Conservation (phyloP, 2,113 vertebrate species). For the Apeltes quadracus region DNA sequence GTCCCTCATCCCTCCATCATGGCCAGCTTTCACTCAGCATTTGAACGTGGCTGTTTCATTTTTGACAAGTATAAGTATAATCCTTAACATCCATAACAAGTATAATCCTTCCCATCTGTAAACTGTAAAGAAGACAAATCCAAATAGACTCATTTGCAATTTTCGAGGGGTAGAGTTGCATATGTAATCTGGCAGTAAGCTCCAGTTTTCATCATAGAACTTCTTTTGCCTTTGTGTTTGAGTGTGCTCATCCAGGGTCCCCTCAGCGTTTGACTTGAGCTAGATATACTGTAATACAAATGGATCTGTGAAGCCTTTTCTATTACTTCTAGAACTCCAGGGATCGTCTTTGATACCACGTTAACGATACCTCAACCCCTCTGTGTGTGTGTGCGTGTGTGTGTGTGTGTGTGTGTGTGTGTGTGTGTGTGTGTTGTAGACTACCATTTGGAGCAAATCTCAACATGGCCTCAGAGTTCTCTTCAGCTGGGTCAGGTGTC, state of each 20-base stretch:
- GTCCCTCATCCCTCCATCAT: too few relatives aligned
- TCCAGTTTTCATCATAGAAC: neutral
- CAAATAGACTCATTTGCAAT: neutral
- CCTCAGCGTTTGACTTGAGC: neutral
- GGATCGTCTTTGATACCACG: neutral
- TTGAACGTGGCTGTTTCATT: neutral
- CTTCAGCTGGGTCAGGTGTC: slow-evolving; percentile 93
- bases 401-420: slow-evolving; percentile 1
- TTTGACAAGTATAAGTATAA: too few relatives aligned
- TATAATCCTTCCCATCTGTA: neutral
- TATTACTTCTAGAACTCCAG: neutral
- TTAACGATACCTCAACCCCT: neutral
- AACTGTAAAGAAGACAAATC: neutral
- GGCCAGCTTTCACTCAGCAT: neutral
- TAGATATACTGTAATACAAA: neutral
- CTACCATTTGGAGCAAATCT: slow-evolving; percentile 86
- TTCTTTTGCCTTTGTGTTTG: neutral
- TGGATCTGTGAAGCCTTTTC: neutral
- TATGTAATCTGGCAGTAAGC: neutral
- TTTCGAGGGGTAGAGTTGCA: neutral
- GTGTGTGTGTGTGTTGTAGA: slow-evolving; percentile 74
- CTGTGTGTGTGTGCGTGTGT: slow-evolving; percentile 2
- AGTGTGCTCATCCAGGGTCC: neutral
- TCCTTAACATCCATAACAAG: too few relatives aligned
- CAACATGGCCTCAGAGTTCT: slow-evolving; percentile 86